Base-by-base conservation (phyloP, 2,113 vertebrate genomes). In the Donacobius atricapilla region DNA sequence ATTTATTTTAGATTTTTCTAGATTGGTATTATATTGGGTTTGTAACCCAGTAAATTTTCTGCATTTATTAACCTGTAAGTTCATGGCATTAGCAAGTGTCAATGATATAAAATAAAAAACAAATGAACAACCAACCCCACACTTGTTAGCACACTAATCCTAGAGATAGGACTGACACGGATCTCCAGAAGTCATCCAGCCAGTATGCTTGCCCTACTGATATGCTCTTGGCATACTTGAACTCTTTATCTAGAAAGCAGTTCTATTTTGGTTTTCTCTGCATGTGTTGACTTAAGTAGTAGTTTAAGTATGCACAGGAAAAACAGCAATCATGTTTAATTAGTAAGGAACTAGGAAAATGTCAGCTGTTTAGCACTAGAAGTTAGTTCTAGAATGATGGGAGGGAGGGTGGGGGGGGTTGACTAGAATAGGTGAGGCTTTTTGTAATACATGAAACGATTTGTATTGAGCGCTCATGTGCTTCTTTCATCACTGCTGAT, bases 301-400 rank as follows among this genome's bases (percentile, higher is more conserved):
- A 93, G 83, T 91, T 95, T 91, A 95, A 88, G 93, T 88, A 93
- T 83, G 92, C 88, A 78, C 85, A 77, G 92, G 68, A 73, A 93
- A 83, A 93, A 68, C 80, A 95, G 61, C 68, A 77, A 13, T 96
- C 79, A 61, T 87, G 61, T 93, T 93, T 97, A 80, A 83, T 86
- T 96, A 93, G 90, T 90, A 56, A 88, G 65, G 51, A 92, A 64
- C 65, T 96, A 95, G 83, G 85, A 90, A 92, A 92, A 89, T 77
- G 84, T 94, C 89, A 96, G 73, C 82, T 94, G 82, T 39, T 86
- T 96, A 96, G 94, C 89, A 64, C 86, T 96, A 96, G 96, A 70
- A 79, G 61, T 71, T 96, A 96, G 94, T 82, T 95, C 70, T 91
- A 77, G 94, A 51, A 73, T 78, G 51, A 66, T 31, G 50, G 88